Conservation (phyloP, 1,140 invertebrate species). For the Orussus abietinus region DNA sequence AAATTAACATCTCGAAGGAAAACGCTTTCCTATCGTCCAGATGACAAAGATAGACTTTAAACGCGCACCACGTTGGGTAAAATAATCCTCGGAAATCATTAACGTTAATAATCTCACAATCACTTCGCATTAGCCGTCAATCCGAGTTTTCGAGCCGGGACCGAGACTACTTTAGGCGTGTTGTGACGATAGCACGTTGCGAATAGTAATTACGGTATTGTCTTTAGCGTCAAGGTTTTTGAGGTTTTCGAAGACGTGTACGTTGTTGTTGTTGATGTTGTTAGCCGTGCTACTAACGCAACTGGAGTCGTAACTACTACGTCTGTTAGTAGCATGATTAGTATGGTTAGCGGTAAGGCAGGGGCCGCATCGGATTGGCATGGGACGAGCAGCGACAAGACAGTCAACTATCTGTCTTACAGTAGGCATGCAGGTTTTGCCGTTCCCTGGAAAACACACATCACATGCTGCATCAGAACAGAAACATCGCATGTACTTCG, state of each 20-base stretch:
- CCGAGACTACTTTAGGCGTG: constrained; percentile 17
- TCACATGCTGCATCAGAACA: constrained; percentile 51
- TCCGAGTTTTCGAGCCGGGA: too few relatives aligned
- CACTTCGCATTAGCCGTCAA: too few relatives aligned
- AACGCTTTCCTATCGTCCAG: too few relatives aligned
- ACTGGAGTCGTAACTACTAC: constrained; percentile 28
- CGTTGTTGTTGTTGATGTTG: constrained; percentile 24
- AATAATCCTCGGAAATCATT: too few relatives aligned
- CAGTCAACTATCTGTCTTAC: constrained; percentile 53
- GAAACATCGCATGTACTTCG: constrained; percentile 27
- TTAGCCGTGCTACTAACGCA: constrained; percentile 29
- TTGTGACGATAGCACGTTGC: constrained; percentile 19
- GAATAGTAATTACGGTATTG: constrained; percentile 22
- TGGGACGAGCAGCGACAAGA: constrained; percentile 47
- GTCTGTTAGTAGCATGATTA: constrained; percentile 41
- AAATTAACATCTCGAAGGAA: too few relatives aligned
- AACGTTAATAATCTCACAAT: too few relatives aligned
- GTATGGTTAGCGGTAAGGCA: constrained; percentile 47
- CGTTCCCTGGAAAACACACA: constrained; percentile 50
- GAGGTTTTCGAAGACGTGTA: constrained; percentile 27
- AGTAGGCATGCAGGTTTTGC: constrained; percentile 54
- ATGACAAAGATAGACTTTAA: too few relatives aligned
- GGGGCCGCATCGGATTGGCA: constrained; percentile 46
- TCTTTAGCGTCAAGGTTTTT: constrained; percentile 23
- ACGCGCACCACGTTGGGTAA: too few relatives aligned